Base-by-base conservation (phyloP, 2,797 vertebrate genomes). In the Malurus leucopterus region DNA sequence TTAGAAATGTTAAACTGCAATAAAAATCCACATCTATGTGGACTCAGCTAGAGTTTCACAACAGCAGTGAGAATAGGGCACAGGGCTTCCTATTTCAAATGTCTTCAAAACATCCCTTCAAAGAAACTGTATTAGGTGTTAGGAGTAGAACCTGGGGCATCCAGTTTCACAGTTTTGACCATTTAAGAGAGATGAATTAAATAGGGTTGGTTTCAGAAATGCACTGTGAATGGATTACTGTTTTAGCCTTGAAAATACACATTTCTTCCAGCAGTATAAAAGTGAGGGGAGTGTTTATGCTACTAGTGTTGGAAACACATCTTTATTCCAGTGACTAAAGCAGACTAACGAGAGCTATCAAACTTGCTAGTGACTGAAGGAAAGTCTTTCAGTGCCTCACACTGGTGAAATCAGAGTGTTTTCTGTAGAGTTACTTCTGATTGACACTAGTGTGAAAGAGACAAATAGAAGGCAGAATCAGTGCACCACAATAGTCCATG, bases 61-160 rank as follows among this genome's bases (percentile, higher is more conserved):
- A 88, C 71, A 91, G 86, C 85, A 50, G 30, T 81, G 91, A 89
- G 91, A 89, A 90, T 61, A 93, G 44, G 65, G 84, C 55, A 62
- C 68, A 44, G 55, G 87, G 78, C 81, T 92, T 95, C 91, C 88
- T 90, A 91, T 92, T 95, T 92, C 86, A 90, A 89, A 95, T 90
- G 91, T 83, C 93, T 91, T 93, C 83, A 93, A 95, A 95, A 94
- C 61, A 81, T 82, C 74, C 69, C 86, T 91, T 95, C 84, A 93
- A 92, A 88, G 88, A 94, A 91, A 91, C 74, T 94, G 81, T 95
- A 41, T 90, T 84, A 94, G 92, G 90, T 95, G 91, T 91, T 90
- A 90, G 92, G 36, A 90, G 58, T 74, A 86, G 75, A 88, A 88
- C 40, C 74, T 88, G 69, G 77, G 92, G 91, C 92, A 91, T 92